phyloP scores from a whole-genome alignment of 30 jellyfish, hydroid and myxozoan genomes.

The Nemopilema nomurai region DNA sequence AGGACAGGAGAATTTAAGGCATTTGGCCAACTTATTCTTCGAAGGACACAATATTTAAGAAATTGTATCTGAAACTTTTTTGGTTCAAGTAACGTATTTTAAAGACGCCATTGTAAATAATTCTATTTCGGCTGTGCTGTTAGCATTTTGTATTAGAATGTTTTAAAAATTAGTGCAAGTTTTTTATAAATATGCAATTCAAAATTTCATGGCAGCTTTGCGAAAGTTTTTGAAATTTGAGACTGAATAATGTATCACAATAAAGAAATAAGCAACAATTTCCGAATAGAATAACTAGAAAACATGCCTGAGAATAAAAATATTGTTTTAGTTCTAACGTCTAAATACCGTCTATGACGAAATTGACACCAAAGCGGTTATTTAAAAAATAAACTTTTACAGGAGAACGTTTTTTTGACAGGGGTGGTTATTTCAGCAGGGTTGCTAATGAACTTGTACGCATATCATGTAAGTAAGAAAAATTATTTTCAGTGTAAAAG shows the following conservation, averaged over 20 bases:
- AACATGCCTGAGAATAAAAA: too few relatives aligned
- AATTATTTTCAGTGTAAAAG: too few relatives aligned
- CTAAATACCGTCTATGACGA: too few relatives aligned
- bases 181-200: neutral
- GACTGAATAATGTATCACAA: neutral
- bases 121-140: neutral
- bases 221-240: neutral
- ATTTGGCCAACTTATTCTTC: neutral
- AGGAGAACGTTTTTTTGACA: too few relatives aligned
- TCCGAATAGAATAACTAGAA: too few relatives aligned
- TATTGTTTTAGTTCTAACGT: too few relatives aligned
- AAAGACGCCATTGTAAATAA: neutral
- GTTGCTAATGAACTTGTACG: too few relatives aligned
- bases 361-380: too few relatives aligned
- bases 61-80: too few relatives aligned
- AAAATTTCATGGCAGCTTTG: neutral
- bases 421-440: too few relatives aligned
- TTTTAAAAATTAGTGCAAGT: neutral
- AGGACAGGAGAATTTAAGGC: neutral
- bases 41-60: neutral
- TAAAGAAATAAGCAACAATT: neutral
- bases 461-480: too few relatives aligned
- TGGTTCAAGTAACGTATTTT: neutral
- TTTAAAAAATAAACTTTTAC: too few relatives aligned
- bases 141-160: neutral